Evolutionary conservation across 2,113 vertebrate species (phyloP).

Genomic region (Pristiophorus japonicus): DNA sequence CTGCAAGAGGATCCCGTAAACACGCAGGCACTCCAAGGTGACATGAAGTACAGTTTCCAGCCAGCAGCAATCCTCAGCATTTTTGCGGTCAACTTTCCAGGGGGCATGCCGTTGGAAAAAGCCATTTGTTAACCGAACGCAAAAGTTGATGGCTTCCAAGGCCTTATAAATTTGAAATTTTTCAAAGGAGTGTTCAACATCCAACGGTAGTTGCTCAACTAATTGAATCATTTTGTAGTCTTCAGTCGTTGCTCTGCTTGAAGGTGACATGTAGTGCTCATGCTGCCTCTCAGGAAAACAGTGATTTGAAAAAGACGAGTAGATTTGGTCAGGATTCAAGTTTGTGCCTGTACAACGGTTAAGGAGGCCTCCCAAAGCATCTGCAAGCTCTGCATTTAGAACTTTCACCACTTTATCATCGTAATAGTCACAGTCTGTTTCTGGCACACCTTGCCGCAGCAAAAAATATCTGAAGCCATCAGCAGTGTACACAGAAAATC

Average conservation of each 20-base stretch:
- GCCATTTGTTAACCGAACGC: conserved; percentile 75
- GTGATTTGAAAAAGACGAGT: conserved; percentile 61
- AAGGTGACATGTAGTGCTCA: fast-evolving
- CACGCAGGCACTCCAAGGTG: conserved; percentile 75
- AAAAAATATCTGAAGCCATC: conserved; percentile 92
- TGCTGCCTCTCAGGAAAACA: conserved; percentile 58
- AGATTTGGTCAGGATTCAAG: conserved; percentile 77
- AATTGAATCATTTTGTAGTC: conserved; percentile 70
- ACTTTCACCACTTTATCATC: conserved; percentile 75
- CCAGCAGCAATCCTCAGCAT: conserved; percentile 62
- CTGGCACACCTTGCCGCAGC: conserved; percentile 82
- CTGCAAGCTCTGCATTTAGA: conserved; percentile 79
- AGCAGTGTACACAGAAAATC: conserved; percentile 59
- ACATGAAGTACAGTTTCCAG: conserved; percentile 76
- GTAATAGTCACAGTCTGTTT: conserved; percentile 80
- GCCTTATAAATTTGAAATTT: conserved; percentile 77
- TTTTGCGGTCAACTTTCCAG: conserved; percentile 68
- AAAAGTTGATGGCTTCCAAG: conserved; percentile 69
- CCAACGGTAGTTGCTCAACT: conserved; percentile 58
- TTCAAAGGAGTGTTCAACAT: conserved; percentile 64
- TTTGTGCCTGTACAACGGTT: conserved; percentile 76
- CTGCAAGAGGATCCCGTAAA: conserved; percentile 81
- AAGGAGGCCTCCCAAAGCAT: conserved; percentile 82
- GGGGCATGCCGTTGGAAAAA: conserved; percentile 85
- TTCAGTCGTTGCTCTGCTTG: conserved; percentile 53